phyloP scores from a whole-genome alignment of 1,140 invertebrate genomes.

The Onthophagus taurus region DNA sequence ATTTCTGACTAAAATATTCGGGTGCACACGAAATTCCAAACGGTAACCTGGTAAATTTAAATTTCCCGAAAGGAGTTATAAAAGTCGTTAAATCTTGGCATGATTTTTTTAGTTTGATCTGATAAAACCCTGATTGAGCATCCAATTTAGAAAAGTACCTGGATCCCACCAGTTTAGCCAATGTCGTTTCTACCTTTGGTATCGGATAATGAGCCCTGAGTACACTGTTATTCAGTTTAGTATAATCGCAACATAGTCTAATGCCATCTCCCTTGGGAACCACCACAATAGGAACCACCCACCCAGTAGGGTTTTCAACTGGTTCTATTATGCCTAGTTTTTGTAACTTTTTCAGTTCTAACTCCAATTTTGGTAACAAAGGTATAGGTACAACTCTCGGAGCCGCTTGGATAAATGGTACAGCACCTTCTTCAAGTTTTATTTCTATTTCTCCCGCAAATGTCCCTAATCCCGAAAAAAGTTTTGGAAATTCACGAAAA shows the following conservation, averaged over 20 bases:
- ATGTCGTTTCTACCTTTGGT: slow-evolving; percentile 21
- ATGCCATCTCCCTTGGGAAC: slow-evolving; percentile 33
- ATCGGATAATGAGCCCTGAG: slow-evolving; percentile 17
- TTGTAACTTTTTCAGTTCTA: slow-evolving; percentile 23
- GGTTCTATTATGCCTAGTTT: slow-evolving; percentile 26
- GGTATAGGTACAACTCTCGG: slow-evolving; percentile 29
- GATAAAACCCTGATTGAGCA: slow-evolving; percentile 12
- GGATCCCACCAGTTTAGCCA: slow-evolving; percentile 16
- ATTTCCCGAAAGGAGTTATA: slow-evolving; percentile 23
- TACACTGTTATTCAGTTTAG: slow-evolving; percentile 7
- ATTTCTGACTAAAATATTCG: slow-evolving; percentile 22
- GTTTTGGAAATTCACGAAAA: no score
- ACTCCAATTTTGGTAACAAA: slow-evolving; percentile 22
- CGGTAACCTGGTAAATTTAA: slow-evolving; percentile 23
- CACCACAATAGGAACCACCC: slow-evolving; percentile 37
- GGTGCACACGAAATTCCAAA: slow-evolving; percentile 24
- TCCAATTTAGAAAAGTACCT: slow-evolving; percentile 24
- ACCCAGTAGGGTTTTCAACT: slow-evolving; percentile 32
- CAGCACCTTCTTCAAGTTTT: no score
- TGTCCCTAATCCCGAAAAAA: no score
- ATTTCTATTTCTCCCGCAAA: no score
- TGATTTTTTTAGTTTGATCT: slow-evolving; percentile 14
- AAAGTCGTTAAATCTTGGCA: slow-evolving; percentile 19
- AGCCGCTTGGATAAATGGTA: slow-evolving; percentile 16
- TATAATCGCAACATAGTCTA: slow-evolving; percentile 8